Base-by-base conservation (phyloP, 1,140 invertebrate genomes). In the Leucophenga varia region DNA sequence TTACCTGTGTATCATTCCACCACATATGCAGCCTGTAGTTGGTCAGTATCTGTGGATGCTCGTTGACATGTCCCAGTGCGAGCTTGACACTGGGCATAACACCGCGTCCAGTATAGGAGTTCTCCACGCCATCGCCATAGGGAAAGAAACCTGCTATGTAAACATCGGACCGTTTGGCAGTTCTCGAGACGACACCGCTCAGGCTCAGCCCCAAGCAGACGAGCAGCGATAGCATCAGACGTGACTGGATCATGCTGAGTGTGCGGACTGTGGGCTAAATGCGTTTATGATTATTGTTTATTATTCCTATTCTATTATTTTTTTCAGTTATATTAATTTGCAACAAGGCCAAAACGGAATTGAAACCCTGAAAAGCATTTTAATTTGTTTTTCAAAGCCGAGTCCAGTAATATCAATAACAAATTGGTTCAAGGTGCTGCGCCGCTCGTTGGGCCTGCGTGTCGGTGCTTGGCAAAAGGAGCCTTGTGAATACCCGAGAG, bases 1-100 rank as follows among this genome's bases (percentile, higher is more conserved):
- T 80, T 73, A 95, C 93, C 88, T 93, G 86, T 3, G 93, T 96
- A 61, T 96, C 91, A 72, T 95, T 95, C 89, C 90, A 94, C 84
- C 89, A 90, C 84, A 95, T 93, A 68, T 93, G 90, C 35, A 96
- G 82, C 22, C 89, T 81, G 76, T 95, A 93, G 75, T 93, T 91
- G 40, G 86, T 80, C 9, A 95, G 79, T 34, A 95, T 85, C 19
- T 81, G 81, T 20, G 87, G 86, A 68, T 91, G 89, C 59, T 93
- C 88, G 77, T 96, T 96, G 70, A 96, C 92, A 78, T 96, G 91
- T 59, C 92, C 88, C 44, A 95, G 80, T 43, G 93, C 93, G 49
- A 96, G 77, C 74, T 92, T 90, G 14, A 95, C 91, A 52, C 93
- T 93, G 2, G 93, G 93, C 86, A 94, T 90, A 3, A 96, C 92